phyloP scores from a whole-genome alignment of 2,113 vertebrate genomes.

The Uria lomvia region DNA sequence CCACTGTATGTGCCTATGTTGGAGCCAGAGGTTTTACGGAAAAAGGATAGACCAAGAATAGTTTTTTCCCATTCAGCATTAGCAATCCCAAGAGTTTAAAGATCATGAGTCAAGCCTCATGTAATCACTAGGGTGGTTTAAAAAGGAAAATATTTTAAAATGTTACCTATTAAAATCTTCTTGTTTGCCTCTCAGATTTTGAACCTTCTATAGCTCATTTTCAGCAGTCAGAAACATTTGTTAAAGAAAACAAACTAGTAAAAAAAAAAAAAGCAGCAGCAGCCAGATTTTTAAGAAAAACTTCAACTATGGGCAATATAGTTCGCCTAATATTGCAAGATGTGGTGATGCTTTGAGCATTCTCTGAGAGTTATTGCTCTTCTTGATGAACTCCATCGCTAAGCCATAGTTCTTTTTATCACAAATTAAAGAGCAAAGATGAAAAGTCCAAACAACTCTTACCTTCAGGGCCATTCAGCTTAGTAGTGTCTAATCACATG shows the following conservation, averaged over 20 bases:
- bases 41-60: background rate
- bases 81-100: background rate
- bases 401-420: background rate
- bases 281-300: background rate
- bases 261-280: background rate
- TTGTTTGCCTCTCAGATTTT: background rate
- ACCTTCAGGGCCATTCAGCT: background rate
- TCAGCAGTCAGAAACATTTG: background rate
- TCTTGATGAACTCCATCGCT: background rate
- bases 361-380: background rate
- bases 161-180: background rate
- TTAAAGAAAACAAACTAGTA: background rate
- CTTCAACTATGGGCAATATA: background rate
- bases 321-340: background rate
- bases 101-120: background rate
- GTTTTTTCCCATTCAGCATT: background rate
- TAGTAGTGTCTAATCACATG: background rate
- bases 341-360: background rate
- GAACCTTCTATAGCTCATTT: background rate
- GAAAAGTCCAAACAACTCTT: background rate
- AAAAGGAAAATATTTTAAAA: background rate
- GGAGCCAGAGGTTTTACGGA: background rate
- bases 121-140: background rate
- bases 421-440: background rate
- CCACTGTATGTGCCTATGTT: background rate